Percentiles rank a stretch among this genome's conserved stretches.
These are phyloP conservation scores for Nothocercus julius DNA, from an alignment of 2,113 vertebrate species.

Conservation along the genomic window DNA sequence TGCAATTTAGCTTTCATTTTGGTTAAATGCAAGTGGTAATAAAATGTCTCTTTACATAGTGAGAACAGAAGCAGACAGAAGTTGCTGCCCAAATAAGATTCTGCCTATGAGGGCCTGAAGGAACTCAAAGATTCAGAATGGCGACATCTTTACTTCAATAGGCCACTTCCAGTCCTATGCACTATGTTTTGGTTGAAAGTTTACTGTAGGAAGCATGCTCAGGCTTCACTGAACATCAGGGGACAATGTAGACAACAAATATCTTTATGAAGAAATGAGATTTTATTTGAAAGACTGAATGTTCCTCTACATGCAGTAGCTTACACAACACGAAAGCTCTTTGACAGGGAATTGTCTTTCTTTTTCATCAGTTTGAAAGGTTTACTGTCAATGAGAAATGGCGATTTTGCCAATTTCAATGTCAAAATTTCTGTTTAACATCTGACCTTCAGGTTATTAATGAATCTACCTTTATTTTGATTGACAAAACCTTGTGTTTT, in stretches of 20 bases:
- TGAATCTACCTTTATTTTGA: not conserved
- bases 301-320: not conserved
- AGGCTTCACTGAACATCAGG: not conserved
- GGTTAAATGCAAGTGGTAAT: conserved; percentile 10
- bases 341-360: not conserved
- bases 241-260: not conserved
- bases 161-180: rapidly evolving
- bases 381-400: not conserved
- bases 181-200: not conserved
- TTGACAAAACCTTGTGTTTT: not conserved
- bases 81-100: not conserved
- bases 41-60: not conserved
- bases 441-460: not conserved
- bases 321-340: not conserved
- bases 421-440: not conserved
- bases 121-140: not conserved
- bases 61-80: not conserved
- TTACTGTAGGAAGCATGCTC: rapidly evolving
- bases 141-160: not conserved
- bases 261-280: not conserved
- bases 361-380: not conserved
- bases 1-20: not conserved
- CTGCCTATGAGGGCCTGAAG: not conserved
- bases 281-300: not conserved
- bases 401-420: not conserved